A percentile compares a stretch with the other conserved stretches of the same genome.
Conservation (phyloP, 1,140 invertebrate species). For the Drosophila pachea region DNA sequence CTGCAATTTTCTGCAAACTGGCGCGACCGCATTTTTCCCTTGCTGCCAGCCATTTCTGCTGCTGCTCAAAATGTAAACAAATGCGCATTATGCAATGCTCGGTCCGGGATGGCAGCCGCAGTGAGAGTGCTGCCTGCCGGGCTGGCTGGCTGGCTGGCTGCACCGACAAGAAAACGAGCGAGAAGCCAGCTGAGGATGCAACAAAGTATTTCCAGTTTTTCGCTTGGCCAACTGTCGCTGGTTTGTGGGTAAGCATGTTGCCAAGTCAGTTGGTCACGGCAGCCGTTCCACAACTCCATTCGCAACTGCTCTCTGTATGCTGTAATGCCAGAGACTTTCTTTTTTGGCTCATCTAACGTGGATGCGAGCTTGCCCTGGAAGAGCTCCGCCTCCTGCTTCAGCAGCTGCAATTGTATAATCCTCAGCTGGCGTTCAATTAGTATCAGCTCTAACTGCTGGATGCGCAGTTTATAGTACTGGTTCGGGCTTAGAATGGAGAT, state of each 20-base stretch:
- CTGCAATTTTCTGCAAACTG: constrained; percentile 43
- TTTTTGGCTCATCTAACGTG: constrained; percentile 32
- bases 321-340: constrained; percentile 49
- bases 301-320: constrained; percentile 17
- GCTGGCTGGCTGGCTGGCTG: constrained; percentile 21
- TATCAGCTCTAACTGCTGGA: constrained; percentile 44
- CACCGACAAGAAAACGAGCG: constrained; percentile 12
- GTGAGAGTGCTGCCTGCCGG: constrained; percentile 52
- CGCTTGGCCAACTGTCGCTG: constrained; percentile 36
- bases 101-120: constrained; percentile 41
- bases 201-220: constrained; percentile 30
- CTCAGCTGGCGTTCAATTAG: constrained; percentile 36
- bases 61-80: constrained; percentile 54
- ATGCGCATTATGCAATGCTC: constrained; percentile 51
- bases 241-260: constrained; percentile 64
- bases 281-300: constrained; percentile 14
- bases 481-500: not conserved
- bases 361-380: constrained; percentile 16
- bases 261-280: constrained; percentile 52
- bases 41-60: constrained; percentile 56
- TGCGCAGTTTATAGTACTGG: constrained; percentile 6
- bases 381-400: constrained; percentile 15
- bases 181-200: constrained; percentile 26
- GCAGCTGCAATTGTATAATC: constrained; percentile 55
- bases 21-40: constrained; percentile 55